phyloP scores from a whole-genome alignment of 2,797 vertebrate species.

The Amphiprion clarkii region DNA sequence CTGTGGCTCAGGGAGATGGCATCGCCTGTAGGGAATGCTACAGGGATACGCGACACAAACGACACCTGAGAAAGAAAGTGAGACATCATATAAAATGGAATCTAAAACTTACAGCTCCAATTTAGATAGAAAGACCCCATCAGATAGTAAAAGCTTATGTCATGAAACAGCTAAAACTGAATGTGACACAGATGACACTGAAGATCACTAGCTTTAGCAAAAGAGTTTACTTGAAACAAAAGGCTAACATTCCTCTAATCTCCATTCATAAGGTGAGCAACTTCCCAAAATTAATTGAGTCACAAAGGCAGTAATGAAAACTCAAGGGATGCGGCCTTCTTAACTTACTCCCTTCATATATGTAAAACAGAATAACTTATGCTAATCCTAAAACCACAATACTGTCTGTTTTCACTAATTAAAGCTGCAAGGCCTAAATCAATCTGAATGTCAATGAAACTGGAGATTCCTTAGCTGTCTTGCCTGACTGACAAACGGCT shows the following conservation, averaged over 20 bases:
- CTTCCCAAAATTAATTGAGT: slow-evolving; percentile 14
- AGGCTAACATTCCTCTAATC: not conserved
- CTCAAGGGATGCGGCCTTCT: not conserved
- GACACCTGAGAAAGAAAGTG: slow-evolving; percentile 89
- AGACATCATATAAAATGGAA: slow-evolving; percentile 4
- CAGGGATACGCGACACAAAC: slow-evolving; percentile 98
- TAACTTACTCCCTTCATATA: slow-evolving; percentile 2
- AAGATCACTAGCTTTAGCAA: not conserved
- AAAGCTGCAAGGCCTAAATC: slow-evolving; percentile 31
- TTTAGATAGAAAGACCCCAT: not conserved
- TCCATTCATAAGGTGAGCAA: not conserved
- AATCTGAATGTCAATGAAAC: slow-evolving; percentile 44
- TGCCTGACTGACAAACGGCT: slow-evolving; percentile 29
- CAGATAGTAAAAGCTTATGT: not conserved
- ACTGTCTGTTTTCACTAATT: slow-evolving; percentile 18
- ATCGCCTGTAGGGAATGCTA: slow-evolving; percentile 96
- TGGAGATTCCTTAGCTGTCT: slow-evolving; percentile 31
- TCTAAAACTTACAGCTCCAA: too few relatives aligned
- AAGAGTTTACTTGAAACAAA: slow-evolving; percentile 13
- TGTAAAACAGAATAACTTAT: slow-evolving; percentile 1
- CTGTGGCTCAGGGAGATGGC: slow-evolving; percentile 97
- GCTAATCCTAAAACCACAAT: not conserved
- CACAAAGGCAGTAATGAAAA: slow-evolving; percentile 4
- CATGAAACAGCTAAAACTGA: not conserved
- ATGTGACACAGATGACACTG: not conserved